Evolutionary conservation across 1,140 invertebrate species (phyloP), one percentile per base, ranked within the genome.

Genomic region (Berghia stephanieae): DNA sequence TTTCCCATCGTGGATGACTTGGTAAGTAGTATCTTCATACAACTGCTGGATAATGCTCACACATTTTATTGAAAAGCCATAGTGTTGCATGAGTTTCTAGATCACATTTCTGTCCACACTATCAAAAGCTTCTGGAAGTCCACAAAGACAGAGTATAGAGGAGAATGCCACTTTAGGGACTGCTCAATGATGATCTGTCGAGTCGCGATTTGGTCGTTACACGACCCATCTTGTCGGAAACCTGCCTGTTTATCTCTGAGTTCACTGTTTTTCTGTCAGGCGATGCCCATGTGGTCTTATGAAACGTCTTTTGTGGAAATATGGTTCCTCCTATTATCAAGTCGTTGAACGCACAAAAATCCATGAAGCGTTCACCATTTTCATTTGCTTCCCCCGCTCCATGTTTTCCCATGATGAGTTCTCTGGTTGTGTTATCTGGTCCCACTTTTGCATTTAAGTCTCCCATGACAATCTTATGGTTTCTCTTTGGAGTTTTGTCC

Each of bases 101-200:
- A 85, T 44, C 21, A 55, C 57, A 16, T 79, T 69, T 71, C 82
- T 79, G 57, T 86, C 79, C 16, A 84, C 49, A 49, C 75, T 83
- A 57, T 85, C 82, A 49, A 86, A 85, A 10, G 81, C 84, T 87
- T 87, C 67, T 79, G 69, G 57, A 78, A 83, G 57, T 87, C 78
- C 3, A 87, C 77, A 52, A 85, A 86, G 36, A 55, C 78, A 27
- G 83, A 77, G 69, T 81, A 83, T 13, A 85, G 67, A 10, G 83
- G 78, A 13, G 71, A 66, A 2, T 82, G 71, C 79, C 80, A 84
- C 79, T 86, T 78, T 1, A 77, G 13, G 63, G 75, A 83, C 67
- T 87, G 83, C 57, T 86, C 79, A 8, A 83, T 55, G 75, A 80
- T 81, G 21, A 82, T 78, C 4, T 78, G 46, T 24, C 80, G 63